Conservation (phyloP, 2,113 vertebrate genomes). For the Sardina pilchardus region DNA sequence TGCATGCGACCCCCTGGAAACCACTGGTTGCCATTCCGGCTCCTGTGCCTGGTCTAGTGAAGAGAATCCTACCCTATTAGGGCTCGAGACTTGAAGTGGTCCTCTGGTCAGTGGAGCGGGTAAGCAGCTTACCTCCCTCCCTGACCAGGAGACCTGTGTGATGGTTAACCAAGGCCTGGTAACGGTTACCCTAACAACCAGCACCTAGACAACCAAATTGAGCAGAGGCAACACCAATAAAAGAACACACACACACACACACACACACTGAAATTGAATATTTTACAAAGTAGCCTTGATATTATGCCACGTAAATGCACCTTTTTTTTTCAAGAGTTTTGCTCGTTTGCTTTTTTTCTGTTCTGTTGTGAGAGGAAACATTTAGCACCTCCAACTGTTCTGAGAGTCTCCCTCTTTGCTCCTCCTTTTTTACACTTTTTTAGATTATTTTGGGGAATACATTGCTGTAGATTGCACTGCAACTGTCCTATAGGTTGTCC, state of each 20-base stretch:
- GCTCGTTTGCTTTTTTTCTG: neutral
- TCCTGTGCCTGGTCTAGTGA: neutral
- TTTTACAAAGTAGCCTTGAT: neutral
- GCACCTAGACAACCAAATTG: neutral
- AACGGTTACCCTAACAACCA: neutral
- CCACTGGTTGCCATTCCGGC: neutral
- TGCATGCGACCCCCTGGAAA: neutral
- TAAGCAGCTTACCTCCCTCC: constrained; percentile 31
- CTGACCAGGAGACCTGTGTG: neutral
- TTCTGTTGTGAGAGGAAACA: neutral
- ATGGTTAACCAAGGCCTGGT: neutral
- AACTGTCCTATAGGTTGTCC: too few relatives aligned
- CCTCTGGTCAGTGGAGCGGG: constrained; percentile 21
- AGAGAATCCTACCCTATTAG: constrained; percentile 9
- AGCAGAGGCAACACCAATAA: too few relatives aligned
- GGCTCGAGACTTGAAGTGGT: constrained; percentile 1
- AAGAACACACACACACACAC: neutral
- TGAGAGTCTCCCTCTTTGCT: neutral
- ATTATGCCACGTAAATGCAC: neutral
- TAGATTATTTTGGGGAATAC: too few relatives aligned
- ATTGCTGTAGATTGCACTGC: too few relatives aligned
- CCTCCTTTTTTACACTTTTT: neutral
- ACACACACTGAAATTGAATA: neutral
- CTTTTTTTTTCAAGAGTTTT: neutral
- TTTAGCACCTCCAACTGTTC: neutral